Percentiles rank a stretch among this genome's conserved stretches.
These are phyloP conservation scores for Enteromius argenteus DNA, from an alignment of 2,797 vertebrate genomes.

Conservation along the genomic window DNA sequence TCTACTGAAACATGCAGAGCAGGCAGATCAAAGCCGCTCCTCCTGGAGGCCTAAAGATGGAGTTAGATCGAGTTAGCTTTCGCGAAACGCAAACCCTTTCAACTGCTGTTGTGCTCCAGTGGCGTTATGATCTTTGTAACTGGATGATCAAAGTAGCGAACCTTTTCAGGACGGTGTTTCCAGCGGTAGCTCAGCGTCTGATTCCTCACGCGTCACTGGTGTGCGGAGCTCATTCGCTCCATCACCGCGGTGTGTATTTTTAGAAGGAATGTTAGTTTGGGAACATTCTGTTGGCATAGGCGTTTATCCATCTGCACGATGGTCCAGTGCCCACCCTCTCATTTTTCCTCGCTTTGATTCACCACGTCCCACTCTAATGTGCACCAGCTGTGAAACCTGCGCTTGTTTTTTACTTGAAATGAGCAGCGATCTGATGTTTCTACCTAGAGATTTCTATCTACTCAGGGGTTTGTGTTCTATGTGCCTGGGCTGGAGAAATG, in stretches of 20 bases:
- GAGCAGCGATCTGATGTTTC: slow-evolving; percentile 32
- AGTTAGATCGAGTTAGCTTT: slow-evolving; percentile 54
- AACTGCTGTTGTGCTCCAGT: slow-evolving; percentile 50
- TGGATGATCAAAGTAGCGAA: slow-evolving; percentile 49
- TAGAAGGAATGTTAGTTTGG: slow-evolving; percentile 61
- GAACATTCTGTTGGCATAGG: slow-evolving; percentile 51
- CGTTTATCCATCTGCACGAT: slow-evolving; percentile 54
- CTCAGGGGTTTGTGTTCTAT: slow-evolving; percentile 14
- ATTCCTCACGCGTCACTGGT: slow-evolving; percentile 31
- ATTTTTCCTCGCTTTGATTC: slow-evolving; percentile 48
- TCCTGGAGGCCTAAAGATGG: slow-evolving; percentile 52
- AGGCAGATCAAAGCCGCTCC: slow-evolving; percentile 54
- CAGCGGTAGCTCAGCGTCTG: slow-evolving; percentile 32
- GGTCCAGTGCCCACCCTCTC: slow-evolving; percentile 38
- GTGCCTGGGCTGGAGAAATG: slow-evolving; percentile 19
- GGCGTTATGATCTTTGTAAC: slow-evolving; percentile 53
- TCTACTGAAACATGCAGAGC: slow-evolving; percentile 48
- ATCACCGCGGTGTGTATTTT: slow-evolving; percentile 48
- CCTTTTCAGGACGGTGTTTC: slow-evolving; percentile 8
- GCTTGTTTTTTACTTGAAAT: slow-evolving; percentile 48
- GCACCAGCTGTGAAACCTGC: slow-evolving; percentile 51
- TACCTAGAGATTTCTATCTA: slow-evolving; percentile 23
- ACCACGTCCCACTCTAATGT: slow-evolving; percentile 40
- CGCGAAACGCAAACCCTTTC: slow-evolving; percentile 54
- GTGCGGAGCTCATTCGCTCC: neutral